Base-by-base conservation (phyloP, 2,888 invertebrate genomes). In the Idaea biselata region DNA sequence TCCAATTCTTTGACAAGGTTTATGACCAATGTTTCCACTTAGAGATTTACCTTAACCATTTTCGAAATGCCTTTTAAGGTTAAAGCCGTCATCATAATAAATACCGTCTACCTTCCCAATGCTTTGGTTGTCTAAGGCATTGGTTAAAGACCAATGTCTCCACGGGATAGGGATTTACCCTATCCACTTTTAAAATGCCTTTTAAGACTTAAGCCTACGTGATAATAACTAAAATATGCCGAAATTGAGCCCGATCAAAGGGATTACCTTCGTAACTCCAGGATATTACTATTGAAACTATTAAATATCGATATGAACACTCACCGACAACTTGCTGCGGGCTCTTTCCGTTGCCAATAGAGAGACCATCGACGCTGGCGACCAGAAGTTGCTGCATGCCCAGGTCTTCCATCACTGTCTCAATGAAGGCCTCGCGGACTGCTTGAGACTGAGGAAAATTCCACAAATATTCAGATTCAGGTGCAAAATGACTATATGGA, bases 311-410 rank as follows among this genome's bases (percentile, higher is more conserved):
- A 33, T 11, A 33, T 33, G 7, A 14, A 11, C 55, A 83, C 83
- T 80, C 56, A 79, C 95, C 95, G 25, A 95, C 93, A 61, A 95
- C 84, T 63, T 94, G 93, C 63, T 93, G 92, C 2, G 91, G 82
- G 58, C 93, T 86, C 78, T 94, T 95, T 59, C 93, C 90, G 32
- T 92, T 93, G 7, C 93, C 93, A 17, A 94, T 81, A 54, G 86
- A 79, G 58, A 95, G 79, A 0, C 89, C 88, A 0, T 93, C 90
- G 0, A 95, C 91, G 33, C 94, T 93, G 0, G 94, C 93, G 63
- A 97, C 86, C 60, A 95, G 81, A 66, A 95, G 94, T 67, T 95
- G 86, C 0, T 94, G 86, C 64, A 95, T 88, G 11, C 94, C 95
- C 59, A 94, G 86, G 73, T 94, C 92, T 33, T 93, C 86, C 72